phyloP scores from a whole-genome alignment of 2,797 vertebrate genomes.

The Aselliscus stoliczkanus region DNA sequence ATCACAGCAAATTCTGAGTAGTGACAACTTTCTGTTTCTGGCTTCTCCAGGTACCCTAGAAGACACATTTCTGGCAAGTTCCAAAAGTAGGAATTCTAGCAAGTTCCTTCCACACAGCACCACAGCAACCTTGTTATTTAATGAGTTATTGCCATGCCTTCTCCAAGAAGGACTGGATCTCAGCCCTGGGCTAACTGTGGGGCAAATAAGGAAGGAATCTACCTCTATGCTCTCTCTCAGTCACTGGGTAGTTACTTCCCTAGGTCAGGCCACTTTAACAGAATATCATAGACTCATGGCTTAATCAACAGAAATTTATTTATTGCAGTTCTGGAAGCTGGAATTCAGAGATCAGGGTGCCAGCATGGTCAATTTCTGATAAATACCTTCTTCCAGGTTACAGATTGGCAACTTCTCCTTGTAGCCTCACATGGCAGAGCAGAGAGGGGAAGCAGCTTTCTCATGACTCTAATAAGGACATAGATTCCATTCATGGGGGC shows the following conservation, averaged over 20 bases:
- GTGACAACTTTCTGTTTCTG: rapidly evolving
- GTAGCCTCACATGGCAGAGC: neutral
- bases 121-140: neutral
- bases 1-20: neutral
- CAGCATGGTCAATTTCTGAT: neutral
- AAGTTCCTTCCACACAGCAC: neutral
- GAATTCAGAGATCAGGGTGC: neutral
- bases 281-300: neutral
- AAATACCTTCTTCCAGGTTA: neutral
- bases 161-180: neutral
- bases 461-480: neutral
- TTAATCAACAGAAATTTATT: neutral
- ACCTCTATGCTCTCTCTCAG: neutral
- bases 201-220: neutral
- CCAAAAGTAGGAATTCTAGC: neutral
- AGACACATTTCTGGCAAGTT: neutral
- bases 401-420: neutral
- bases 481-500: neutral
- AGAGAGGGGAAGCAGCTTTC: neutral
- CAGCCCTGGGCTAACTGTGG: too few species aligned
- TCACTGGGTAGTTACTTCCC: neutral
- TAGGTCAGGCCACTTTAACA: neutral
- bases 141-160: neutral
- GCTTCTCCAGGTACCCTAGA: neutral
- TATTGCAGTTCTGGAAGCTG: neutral